Conservation (phyloP, 2,113 vertebrate species). For the Raja brachyura region DNA sequence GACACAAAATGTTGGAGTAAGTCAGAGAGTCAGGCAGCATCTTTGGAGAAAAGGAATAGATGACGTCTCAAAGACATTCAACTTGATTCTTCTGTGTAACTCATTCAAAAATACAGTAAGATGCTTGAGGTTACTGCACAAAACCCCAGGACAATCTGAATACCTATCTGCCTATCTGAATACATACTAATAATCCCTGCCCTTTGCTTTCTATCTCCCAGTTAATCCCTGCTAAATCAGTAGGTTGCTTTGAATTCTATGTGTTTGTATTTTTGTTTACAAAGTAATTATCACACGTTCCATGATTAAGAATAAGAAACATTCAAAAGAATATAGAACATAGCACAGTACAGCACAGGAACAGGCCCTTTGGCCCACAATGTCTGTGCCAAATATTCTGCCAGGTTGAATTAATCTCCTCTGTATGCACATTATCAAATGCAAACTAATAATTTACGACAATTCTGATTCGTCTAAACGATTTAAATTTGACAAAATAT, state of each 20-base stretch:
- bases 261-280: not conserved
- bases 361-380: too few relatives aligned
- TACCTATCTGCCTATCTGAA: not conserved
- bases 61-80: too few relatives aligned
- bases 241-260: not conserved
- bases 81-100: not conserved
- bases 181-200: not conserved
- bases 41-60: too few relatives aligned
- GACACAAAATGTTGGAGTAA: too few relatives aligned
- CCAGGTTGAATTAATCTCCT: too few relatives aligned
- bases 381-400: too few relatives aligned
- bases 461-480: not conserved
- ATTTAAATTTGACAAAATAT: not conserved
- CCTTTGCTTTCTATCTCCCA: not conserved
- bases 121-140: not conserved
- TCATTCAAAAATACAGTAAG: not conserved
- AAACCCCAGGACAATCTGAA: not conserved
- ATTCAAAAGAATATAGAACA: too few relatives aligned
- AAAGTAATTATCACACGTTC: not conserved
- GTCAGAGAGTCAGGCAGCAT: too few relatives aligned
- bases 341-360: too few relatives aligned
- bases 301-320: not conserved
- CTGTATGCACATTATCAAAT: too few relatives aligned
- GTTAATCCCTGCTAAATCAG: not conserved
- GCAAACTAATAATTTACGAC: not conserved